Evolutionary conservation across 35 echinoderm and acorn worm genomes (phyloP).

Genomic region (Chiridota heheva): DNA sequence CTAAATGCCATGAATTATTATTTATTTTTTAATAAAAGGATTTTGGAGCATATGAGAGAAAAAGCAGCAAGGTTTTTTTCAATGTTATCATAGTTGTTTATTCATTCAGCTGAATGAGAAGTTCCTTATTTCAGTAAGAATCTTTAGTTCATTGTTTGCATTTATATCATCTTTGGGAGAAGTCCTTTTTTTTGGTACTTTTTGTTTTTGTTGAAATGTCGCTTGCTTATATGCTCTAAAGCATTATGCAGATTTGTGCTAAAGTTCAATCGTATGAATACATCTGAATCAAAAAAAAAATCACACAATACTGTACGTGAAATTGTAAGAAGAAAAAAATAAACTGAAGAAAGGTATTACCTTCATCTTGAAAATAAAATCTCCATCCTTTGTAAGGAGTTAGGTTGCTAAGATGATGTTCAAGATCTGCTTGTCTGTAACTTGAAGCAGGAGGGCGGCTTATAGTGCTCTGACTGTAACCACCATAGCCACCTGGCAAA

Average conservation of each 20-base stretch:
- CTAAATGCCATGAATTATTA: too few species aligned
- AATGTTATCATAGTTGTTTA: too few species aligned
- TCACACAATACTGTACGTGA: neutral
- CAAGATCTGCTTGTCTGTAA: conserved; percentile 54
- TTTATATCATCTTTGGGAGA: too few species aligned
- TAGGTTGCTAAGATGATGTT: conserved; percentile 29
- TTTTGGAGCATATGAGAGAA: too few species aligned
- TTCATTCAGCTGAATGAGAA: too few species aligned
- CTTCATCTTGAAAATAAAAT: conserved; percentile 85
- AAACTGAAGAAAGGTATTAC: conserved; percentile 26
- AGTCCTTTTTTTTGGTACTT: too few species aligned
- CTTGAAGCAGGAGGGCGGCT: conserved; percentile 16
- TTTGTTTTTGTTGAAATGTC: neutral
- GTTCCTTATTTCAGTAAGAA: too few species aligned
- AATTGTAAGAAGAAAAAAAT: neutral
- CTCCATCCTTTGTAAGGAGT: conserved; percentile 86
- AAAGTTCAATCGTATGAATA: neutral
- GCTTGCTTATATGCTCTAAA: neutral
- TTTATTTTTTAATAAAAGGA: too few species aligned
- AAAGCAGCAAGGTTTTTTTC: too few species aligned
- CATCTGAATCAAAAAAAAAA: neutral
- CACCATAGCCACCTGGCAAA: too few species aligned
- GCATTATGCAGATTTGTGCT: neutral
- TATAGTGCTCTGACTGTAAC: too few species aligned
- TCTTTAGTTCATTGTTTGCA: too few species aligned